These are phyloP conservation scores for Melanostoma mellinum DNA, from an alignment of 2,888 invertebrate genomes.

Conservation along the genomic window DNA sequence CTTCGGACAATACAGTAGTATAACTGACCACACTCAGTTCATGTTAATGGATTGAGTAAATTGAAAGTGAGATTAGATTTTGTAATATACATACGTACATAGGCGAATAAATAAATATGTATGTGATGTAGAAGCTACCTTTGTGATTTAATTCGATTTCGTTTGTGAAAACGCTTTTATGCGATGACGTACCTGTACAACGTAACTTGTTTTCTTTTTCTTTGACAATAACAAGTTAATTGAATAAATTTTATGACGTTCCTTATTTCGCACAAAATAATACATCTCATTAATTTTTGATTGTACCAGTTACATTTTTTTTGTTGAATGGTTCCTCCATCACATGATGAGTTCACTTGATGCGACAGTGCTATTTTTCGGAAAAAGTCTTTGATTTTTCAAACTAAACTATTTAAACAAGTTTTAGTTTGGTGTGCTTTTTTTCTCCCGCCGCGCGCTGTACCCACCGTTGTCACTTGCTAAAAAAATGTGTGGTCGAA, in stretches of 20 bases:
- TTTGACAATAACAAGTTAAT: slow-evolving; percentile 17
- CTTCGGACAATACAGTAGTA: background rate
- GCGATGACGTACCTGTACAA: background rate
- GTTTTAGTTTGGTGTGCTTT: too few species aligned
- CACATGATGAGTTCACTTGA: too few species aligned
- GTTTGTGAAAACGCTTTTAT: background rate
- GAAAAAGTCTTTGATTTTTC: too few species aligned
- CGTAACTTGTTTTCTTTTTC: background rate
- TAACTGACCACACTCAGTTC: slow-evolving; percentile 30
- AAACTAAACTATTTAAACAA: too few species aligned
- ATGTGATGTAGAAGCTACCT: background rate
- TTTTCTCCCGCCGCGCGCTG: too few species aligned
- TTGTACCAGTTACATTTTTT: too few species aligned
- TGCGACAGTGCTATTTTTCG: too few species aligned
- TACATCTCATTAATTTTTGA: too few species aligned
- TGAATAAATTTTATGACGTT: background rate
- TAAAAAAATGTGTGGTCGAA: too few species aligned
- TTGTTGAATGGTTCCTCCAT: too few species aligned
- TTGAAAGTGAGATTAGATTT: slow-evolving; percentile 19
- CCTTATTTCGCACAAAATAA: too few species aligned
- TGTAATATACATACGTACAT: background rate
- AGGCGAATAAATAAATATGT: slow-evolving; percentile 1
- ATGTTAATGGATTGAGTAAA: slow-evolving; percentile 3
- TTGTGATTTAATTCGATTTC: background rate
- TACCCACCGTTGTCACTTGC: too few species aligned